Evolutionary conservation across 2,888 invertebrate species (phyloP).

Genomic region (Thalpophila matura): DNA sequence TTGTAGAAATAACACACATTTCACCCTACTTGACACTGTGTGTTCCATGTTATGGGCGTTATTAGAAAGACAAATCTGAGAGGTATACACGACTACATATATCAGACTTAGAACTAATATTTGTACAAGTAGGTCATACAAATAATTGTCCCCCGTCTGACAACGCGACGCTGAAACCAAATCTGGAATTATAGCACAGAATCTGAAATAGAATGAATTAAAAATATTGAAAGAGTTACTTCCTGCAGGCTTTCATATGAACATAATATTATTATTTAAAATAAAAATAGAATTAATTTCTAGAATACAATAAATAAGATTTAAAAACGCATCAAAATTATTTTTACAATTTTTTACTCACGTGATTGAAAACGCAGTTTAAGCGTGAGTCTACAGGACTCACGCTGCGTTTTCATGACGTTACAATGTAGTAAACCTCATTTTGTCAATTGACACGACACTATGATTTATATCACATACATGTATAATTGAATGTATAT

Average conservation of each 20-base stretch:
- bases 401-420: no score
- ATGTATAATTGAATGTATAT: no score
- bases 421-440: not conserved
- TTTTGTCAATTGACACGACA: constrained; percentile 8
- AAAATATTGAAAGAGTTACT: not conserved
- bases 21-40: not conserved
- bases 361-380: not conserved
- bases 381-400: no score
- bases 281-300: no score
- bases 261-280: no score
- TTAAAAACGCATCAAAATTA: no score
- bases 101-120: constrained; percentile 32
- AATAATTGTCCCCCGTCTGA: constrained; percentile 41
- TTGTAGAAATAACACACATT: constrained; percentile 4
- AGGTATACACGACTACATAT: constrained; percentile 19
- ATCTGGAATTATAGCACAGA: constrained; percentile 5
- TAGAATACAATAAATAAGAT: no score
- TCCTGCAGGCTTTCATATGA: no score
- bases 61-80: constrained; percentile 23
- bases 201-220: no score
- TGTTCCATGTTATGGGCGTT: not conserved
- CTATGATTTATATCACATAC: constrained; percentile 14
- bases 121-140: constrained; percentile 28
- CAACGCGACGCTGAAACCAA: not conserved
- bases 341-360: no score